A percentile compares a stretch with the other conserved stretches of the same genome.
phyloP scores from a whole-genome alignment of 2,113 vertebrate genomes.

The Epinephelus lanceolatus region DNA sequence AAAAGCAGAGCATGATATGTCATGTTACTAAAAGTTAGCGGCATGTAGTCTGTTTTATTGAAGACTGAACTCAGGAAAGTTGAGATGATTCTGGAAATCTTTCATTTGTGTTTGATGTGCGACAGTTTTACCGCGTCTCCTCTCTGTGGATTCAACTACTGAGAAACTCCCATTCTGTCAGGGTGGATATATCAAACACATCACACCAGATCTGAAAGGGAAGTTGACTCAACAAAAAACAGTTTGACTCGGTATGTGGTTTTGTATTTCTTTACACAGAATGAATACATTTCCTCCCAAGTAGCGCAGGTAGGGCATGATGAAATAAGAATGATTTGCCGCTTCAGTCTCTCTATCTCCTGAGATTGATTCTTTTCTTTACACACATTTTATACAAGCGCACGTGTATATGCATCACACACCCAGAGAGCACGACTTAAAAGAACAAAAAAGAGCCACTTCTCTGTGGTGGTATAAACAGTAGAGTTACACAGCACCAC shows the following conservation, averaged over 20 bases:
- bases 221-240: constrained; percentile 6
- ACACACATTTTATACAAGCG: not conserved
- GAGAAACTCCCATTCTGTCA: constrained; percentile 1
- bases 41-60: not conserved
- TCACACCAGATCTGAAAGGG: not conserved
- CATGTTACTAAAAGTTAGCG: not conserved
- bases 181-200: constrained; percentile 26
- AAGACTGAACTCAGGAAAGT: not conserved
- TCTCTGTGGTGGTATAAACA: too few relatives aligned
- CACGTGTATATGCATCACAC: not conserved
- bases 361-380: not conserved
- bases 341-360: not conserved
- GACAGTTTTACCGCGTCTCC: not conserved
- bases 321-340: not conserved
- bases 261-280: not conserved
- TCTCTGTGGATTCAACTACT: not conserved
- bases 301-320: not conserved
- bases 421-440: not conserved
- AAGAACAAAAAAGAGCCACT: not conserved
- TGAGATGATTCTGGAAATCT: not conserved
- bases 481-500: not conserved
- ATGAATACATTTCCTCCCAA: not conserved
- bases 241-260: constrained; percentile 2
- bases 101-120: constrained; percentile 29
- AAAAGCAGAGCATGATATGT: not conserved